phyloP scores from a whole-genome alignment of 2,888 invertebrate species.

The Caenorhabditis sp. region DNA sequence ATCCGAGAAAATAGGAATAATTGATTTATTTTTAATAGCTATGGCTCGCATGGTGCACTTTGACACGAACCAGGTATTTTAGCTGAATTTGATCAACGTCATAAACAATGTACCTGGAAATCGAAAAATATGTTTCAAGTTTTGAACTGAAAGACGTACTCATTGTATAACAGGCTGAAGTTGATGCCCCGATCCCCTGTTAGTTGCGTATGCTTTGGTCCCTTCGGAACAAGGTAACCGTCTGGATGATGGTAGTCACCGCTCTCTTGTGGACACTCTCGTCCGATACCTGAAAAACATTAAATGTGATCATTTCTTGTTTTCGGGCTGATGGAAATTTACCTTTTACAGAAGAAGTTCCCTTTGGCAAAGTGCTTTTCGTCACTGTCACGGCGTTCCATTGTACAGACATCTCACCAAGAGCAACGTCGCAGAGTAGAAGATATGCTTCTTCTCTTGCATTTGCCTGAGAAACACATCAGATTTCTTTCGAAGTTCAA shows the following conservation, averaged over 20 bases:
- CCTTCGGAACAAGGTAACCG: conserved; percentile 84
- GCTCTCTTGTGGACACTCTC: conserved; percentile 89
- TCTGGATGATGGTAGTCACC: conserved; percentile 86
- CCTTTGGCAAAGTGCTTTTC: conserved; percentile 82
- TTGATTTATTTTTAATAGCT: background rate
- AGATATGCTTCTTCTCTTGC: conserved; percentile 89
- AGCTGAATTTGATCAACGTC: conserved; percentile 95
- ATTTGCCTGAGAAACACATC: conserved; percentile 41
- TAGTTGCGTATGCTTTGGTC: conserved; percentile 65
- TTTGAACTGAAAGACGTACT: conserved; percentile 64
- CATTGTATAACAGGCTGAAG: conserved; percentile 77
- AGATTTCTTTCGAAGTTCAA: background rate
- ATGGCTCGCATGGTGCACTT: conserved; percentile 38
- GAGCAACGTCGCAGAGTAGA: conserved; percentile 92
- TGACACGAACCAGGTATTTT: conserved; percentile 90
- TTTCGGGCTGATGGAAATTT: conserved; percentile 83
- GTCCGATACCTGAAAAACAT: conserved; percentile 86
- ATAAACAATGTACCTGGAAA: conserved; percentile 89
- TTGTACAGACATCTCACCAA: conserved; percentile 90
- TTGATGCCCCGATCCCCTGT: conserved; percentile 47
- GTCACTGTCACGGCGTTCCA: conserved; percentile 24
- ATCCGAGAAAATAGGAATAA: background rate
- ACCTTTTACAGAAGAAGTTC: conserved; percentile 86
- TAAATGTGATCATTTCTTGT: conserved; percentile 86
- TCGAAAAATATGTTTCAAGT: background rate